These are phyloP conservation scores for Cyphomyrus discorhynchus DNA, from an alignment of 2,113 vertebrate species.

Conservation along the genomic window DNA sequence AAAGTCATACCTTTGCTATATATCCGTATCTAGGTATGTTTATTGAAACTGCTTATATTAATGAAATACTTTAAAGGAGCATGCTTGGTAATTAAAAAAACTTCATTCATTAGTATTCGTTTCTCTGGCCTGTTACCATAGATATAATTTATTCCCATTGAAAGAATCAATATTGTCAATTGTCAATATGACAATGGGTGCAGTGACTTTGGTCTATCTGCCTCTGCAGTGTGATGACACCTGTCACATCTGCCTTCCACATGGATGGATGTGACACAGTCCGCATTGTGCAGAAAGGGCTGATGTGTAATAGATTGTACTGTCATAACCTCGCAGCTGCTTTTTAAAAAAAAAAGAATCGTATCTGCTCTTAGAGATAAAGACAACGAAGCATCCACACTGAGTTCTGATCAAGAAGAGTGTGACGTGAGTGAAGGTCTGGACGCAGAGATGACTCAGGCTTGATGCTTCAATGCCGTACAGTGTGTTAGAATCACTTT, in stretches of 20 bases:
- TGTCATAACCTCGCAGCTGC: background rate
- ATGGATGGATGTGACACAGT: background rate
- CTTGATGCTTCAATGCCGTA: background rate
- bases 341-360: background rate
- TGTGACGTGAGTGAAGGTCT: background rate
- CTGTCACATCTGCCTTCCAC: background rate
- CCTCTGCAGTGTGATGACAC: background rate
- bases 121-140: background rate
- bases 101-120: background rate
- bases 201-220: background rate
- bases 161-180: background rate
- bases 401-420: background rate
- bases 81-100: background rate
- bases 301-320: background rate
- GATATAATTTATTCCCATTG: background rate
- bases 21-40: background rate
- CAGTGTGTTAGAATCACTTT: background rate
- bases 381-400: background rate
- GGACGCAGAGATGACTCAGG: background rate
- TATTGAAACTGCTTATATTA: background rate
- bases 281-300: background rate
- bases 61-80: background rate
- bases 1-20: background rate
- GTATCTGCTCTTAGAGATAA: background rate
- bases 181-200: background rate